Conservation (phyloP, 2,113 vertebrate species). For the Epinephelus moara region DNA sequence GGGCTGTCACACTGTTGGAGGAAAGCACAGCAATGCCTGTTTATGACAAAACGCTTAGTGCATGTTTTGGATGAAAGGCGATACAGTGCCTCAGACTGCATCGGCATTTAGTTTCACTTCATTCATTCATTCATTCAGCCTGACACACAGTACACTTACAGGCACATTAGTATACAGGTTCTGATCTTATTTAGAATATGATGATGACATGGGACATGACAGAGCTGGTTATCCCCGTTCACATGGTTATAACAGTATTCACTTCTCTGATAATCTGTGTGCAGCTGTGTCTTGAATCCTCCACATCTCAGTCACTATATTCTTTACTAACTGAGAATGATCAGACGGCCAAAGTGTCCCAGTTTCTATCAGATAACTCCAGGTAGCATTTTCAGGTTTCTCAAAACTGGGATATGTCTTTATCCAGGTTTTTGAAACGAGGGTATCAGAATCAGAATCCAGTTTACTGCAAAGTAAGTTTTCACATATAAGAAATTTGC, state of each 20-base stretch:
- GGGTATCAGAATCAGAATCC: too few species aligned
- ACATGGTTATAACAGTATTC: neutral
- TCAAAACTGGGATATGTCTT: neutral
- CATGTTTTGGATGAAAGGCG: neutral
- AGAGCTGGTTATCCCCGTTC: neutral
- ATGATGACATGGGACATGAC: neutral
- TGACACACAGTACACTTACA: neutral
- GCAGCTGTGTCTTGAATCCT: neutral
- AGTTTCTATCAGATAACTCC: neutral
- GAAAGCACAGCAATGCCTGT: neutral
- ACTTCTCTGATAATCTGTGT: neutral
- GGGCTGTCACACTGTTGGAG: conserved; percentile 86
- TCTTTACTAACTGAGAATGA: neutral
- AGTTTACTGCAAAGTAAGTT: too few species aligned
- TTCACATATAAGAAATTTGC: too few species aligned
- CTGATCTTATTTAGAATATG: neutral
- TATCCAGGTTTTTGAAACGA: neutral
- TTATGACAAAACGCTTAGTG: conserved; percentile 9
- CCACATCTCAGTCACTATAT: neutral
- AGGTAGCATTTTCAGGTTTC: neutral
- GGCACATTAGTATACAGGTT: neutral
- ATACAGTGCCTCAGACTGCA: neutral
- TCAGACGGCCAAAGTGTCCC: neutral
- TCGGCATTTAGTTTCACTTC: neutral
- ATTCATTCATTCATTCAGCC: neutral